These are phyloP conservation scores for Himalopsyche kuldschensis DNA, from an alignment of 2,888 invertebrate species.

Conservation along the genomic window DNA sequence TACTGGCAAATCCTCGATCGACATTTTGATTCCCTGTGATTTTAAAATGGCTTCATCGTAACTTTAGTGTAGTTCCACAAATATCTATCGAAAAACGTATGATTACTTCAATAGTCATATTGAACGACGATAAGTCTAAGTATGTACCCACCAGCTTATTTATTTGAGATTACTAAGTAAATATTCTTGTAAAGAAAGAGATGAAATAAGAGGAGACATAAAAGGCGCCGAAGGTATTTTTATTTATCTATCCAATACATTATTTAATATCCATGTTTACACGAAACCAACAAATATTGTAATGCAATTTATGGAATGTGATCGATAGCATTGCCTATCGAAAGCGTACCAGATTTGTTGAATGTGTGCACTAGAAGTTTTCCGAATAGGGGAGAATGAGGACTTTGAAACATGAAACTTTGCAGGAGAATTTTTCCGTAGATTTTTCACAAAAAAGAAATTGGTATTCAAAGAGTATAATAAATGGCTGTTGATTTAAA, in stretches of 20 bases:
- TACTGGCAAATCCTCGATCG: too few relatives aligned
- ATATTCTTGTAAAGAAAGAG: not conserved
- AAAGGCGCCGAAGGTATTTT: constrained; percentile 16
- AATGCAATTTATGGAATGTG: not conserved
- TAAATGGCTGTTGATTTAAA: too few relatives aligned
- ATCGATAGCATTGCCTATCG: not conserved
- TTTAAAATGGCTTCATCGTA: too few relatives aligned
- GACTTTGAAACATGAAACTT: not conserved
- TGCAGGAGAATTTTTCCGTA: not conserved
- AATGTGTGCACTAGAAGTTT: not conserved
- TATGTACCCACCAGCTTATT: not conserved
- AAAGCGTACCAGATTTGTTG: not conserved
- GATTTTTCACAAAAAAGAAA: not conserved
- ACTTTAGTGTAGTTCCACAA: too few relatives aligned
- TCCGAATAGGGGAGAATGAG: not conserved
- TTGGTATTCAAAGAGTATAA: too few relatives aligned
- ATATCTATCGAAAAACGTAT: too few relatives aligned
- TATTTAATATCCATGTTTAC: constrained; percentile 38
- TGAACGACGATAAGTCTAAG: not conserved
- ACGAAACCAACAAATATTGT: constrained; percentile 32
- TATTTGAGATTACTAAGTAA: not conserved
- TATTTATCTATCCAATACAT: constrained; percentile 26
- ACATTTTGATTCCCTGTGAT: too few relatives aligned
- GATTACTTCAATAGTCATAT: not conserved
- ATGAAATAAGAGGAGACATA: constrained; percentile 13